Percentiles rank a stretch among this genome's conserved stretches.
Conservation (phyloP, 2,797 vertebrate genomes). For the Centropyge bicolor region DNA sequence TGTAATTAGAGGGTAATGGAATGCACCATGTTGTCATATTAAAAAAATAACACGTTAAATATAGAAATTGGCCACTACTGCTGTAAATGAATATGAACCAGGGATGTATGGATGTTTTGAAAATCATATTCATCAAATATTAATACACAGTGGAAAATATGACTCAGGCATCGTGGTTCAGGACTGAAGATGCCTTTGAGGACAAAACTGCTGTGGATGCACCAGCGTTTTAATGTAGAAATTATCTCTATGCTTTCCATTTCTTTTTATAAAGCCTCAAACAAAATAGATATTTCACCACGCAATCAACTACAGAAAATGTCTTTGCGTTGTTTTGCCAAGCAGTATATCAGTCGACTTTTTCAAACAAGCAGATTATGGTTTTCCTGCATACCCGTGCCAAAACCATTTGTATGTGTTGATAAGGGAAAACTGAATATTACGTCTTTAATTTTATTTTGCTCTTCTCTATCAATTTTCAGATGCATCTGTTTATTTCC, state of each 20-base stretch:
- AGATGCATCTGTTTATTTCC: conserved; percentile 40
- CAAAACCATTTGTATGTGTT: conserved; percentile 22
- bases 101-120: neutral
- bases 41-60: neutral
- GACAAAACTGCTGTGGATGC: neutral
- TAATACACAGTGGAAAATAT: neutral
- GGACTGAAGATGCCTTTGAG: neutral
- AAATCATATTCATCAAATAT: neutral
- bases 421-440: conserved; percentile 20
- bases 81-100: conserved; percentile 3
- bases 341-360: neutral
- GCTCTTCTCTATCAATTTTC: neutral
- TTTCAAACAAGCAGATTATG: conserved; percentile 6
- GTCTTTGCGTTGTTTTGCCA: conserved; percentile 8
- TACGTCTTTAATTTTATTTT: conserved; percentile 13
- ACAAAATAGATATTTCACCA: conserved; percentile 13
- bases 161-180: neutral
- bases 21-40: neutral
- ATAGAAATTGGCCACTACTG: neutral
- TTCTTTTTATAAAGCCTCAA: conserved; percentile 1
- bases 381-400: neutral
- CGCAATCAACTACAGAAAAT: conserved; percentile 13
- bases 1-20: conserved; percentile 12
- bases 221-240: conserved; percentile 6
- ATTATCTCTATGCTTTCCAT: conserved; percentile 21